Base-by-base conservation (phyloP, 2,888 invertebrate genomes). In the Erannis defoliaria region DNA sequence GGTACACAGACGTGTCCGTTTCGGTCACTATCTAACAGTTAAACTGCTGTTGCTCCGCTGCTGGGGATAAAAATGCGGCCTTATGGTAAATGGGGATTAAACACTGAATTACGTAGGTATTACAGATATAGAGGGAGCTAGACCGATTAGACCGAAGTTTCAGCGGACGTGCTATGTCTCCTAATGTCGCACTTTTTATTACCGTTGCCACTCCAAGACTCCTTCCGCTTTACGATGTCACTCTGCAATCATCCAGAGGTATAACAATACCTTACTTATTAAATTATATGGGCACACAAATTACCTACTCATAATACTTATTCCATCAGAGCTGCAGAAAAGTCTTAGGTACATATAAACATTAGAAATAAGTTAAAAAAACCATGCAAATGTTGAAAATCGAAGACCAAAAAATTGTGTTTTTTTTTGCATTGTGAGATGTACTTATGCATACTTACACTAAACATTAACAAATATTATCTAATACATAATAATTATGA, bases 121-220 rank as follows among this genome's bases (percentile, higher is more conserved):
- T 23, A 23, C 5, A 23, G 23, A 5, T 23, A 23, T 23, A 23
- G 23, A 23, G 5, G 2, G 5, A 26, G 26, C 26, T 26, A 2
- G 5, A 26, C 18, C 9, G 4, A 43, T 89, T 89, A 93, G 69
- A 93, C 93, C 74, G 93, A 93, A 51, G 93, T 93, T 88, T 93
- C 93, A 71, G 93, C 90, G 21, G 93, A 93, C 4, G 82, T 78
- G 72, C 80, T 84, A 70, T 80, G 85, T 77, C 89, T 90, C 67
- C 82, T 87, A 76, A 82, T 78, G 38, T 88, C 89, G 68, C 75
- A 78, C 71, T 87, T 92, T 84, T 84, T 89, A 51, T 83, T 84
- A 62, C 42, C 35, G 18, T 50, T 21, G 10, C 85, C 84, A 75
- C 89, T 88, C 93, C 93, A 93, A 19, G 92, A 92, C 63, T 91